These are phyloP conservation scores for Dromiciops gliroides DNA, from an alignment of 2,113 vertebrate species.

Conservation along the genomic window DNA sequence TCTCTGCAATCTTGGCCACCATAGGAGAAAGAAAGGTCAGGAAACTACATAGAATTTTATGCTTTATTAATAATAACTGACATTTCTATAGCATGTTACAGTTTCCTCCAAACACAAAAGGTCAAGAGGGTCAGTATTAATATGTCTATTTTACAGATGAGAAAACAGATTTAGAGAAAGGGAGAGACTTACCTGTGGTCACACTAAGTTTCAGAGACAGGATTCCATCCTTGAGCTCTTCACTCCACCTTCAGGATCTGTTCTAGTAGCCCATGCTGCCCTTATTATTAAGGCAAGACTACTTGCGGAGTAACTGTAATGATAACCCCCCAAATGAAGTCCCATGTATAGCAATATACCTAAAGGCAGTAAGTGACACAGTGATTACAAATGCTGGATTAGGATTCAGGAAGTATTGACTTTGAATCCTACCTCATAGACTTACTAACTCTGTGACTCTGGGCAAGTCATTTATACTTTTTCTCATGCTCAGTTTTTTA, in stretches of 20 bases:
- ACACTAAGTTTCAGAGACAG: not conserved
- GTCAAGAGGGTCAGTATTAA: not conserved
- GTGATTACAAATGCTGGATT: not conserved
- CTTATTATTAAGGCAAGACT: constrained; percentile 8
- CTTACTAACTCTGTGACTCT: not conserved
- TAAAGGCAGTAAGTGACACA: constrained; percentile 14
- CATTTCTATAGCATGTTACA: not conserved
- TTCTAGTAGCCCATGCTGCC: not conserved
- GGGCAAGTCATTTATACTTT: not conserved
- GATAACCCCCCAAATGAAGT: constrained; percentile 48
- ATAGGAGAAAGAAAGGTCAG: not conserved
- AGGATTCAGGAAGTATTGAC: not conserved
- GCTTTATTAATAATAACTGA: not conserved
- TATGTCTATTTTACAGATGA: not conserved
- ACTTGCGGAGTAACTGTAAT: constrained; percentile 21
- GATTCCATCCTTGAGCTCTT: not conserved
- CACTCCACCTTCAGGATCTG: not conserved
- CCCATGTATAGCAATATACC: constrained; percentile 37
- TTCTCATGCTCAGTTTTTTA: not conserved
- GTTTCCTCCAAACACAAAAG: not conserved
- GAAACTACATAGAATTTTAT: not conserved
- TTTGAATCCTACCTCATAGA: not conserved
- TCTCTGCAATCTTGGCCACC: not conserved
- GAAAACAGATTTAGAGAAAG: not conserved
- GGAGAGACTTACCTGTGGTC: not conserved